Percentiles rank a stretch among this genome's conserved stretches.
Evolutionary conservation across 2,888 invertebrate genomes (phyloP).

Genomic region (Drosophila ustulata): DNA sequence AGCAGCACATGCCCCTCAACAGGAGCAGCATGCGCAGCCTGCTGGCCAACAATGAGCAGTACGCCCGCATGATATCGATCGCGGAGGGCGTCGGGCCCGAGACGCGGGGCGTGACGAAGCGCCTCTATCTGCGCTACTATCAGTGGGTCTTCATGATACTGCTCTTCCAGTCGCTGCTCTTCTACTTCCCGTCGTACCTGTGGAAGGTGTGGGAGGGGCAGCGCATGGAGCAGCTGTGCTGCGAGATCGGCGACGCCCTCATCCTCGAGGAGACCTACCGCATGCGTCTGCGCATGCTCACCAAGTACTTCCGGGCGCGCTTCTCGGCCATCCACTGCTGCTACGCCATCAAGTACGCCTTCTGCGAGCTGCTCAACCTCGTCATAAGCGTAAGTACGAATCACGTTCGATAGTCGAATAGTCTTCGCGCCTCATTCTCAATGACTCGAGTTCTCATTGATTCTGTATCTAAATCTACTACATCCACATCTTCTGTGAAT

Average conservation of each 20-base stretch:
- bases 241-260: conserved; percentile 69
- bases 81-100: conserved; percentile 75
- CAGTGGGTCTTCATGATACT: conserved; percentile 83
- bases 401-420: too few relatives aligned
- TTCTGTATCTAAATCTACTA: too few relatives aligned
- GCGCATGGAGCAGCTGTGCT: conserved; percentile 83
- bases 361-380: conserved; percentile 91
- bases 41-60: conserved; percentile 53
- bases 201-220: conserved; percentile 85
- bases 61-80: conserved; percentile 62
- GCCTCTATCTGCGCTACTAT: conserved; percentile 80
- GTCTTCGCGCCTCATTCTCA: background rate
- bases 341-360: conserved; percentile 88
- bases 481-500: too few relatives aligned
- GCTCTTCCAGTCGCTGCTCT: conserved; percentile 77
- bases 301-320: conserved; percentile 70
- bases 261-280: conserved; percentile 60
- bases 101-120: conserved; percentile 52
- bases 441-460: too few relatives aligned
- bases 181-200: conserved; percentile 78
- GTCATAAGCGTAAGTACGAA: conserved; percentile 88
- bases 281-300: conserved; percentile 60
- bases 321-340: conserved; percentile 69
- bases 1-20: conserved; percentile 24
- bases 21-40: conserved; percentile 29